Conservation (phyloP, 2,797 vertebrate species). For the Hybognathus amarus region DNA sequence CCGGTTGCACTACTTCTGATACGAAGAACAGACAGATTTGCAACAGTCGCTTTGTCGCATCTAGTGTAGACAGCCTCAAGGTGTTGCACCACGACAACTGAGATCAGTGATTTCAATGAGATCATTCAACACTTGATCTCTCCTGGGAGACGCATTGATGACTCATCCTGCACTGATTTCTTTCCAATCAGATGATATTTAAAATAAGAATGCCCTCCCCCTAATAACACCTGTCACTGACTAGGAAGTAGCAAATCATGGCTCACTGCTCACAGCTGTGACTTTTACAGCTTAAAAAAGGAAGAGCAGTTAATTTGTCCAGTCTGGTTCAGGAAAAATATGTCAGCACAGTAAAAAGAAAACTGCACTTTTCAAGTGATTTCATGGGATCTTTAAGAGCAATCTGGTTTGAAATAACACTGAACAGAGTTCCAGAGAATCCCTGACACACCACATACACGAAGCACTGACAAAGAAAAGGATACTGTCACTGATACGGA, state of each 20-base stretch:
- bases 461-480: constrained; percentile 16
- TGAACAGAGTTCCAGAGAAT: constrained; percentile 34
- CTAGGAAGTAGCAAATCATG: neutral
- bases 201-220: neutral
- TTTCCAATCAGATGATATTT: neutral
- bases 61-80: too few relatives aligned
- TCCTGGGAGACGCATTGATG: neutral
- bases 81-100: too few relatives aligned
- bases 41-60: too few relatives aligned
- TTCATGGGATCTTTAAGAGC: neutral
- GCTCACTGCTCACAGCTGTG: neutral
- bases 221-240: neutral
- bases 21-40: neutral
- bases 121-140: neutral
- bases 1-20: neutral
- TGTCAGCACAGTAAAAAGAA: neutral
- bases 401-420: constrained; percentile 22
- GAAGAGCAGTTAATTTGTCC: neutral
- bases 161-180: neutral
- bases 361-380: neutral
- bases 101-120: neutral
- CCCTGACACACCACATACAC: constrained; percentile 20
- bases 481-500: neutral
- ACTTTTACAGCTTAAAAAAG: constrained; percentile 4
- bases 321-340: neutral